Percentiles rank a stretch among this genome's conserved stretches.
phyloP scores from a whole-genome alignment of 2,797 vertebrate genomes.

The Phrynocephalus vlangalii region DNA sequence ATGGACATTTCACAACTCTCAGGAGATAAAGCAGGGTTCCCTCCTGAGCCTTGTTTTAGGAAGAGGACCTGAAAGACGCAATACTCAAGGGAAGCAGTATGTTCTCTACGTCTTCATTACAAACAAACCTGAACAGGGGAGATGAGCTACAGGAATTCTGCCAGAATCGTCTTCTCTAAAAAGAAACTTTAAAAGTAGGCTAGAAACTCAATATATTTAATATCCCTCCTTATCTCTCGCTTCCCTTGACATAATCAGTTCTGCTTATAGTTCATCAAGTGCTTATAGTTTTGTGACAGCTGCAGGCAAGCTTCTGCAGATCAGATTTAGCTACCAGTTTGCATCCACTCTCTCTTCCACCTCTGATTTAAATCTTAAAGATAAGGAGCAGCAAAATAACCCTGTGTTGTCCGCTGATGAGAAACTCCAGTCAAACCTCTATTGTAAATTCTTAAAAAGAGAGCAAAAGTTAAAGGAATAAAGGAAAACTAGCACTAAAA shows the following conservation, averaged over 20 bases:
- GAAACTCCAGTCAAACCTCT: neutral
- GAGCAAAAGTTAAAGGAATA: neutral
- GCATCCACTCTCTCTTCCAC: neutral
- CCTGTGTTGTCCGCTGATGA: neutral
- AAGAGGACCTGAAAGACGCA: neutral
- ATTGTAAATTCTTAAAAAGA: neutral
- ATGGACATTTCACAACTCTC: neutral
- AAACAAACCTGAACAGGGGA: neutral
- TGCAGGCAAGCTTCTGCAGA: constrained; percentile 5
- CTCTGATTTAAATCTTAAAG: constrained; percentile 6
- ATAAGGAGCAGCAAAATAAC: neutral
- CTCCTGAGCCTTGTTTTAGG: neutral
- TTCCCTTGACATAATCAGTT: constrained; percentile 28
- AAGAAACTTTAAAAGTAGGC: constrained; percentile 22
- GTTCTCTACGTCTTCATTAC: neutral
- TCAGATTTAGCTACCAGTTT: constrained; percentile 24
- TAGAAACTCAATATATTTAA: constrained; percentile 12
- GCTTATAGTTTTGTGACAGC: constrained; percentile 21
- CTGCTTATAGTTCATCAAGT: neutral
- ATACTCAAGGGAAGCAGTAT: neutral
- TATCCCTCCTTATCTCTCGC: constrained; percentile 14
- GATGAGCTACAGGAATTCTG: neutral
- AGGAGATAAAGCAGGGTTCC: neutral
- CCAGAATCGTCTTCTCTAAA: constrained; percentile 4
- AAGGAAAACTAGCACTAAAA: neutral